phyloP scores from a whole-genome alignment of 1,140 invertebrate genomes.

The Pararge aegeria region DNA sequence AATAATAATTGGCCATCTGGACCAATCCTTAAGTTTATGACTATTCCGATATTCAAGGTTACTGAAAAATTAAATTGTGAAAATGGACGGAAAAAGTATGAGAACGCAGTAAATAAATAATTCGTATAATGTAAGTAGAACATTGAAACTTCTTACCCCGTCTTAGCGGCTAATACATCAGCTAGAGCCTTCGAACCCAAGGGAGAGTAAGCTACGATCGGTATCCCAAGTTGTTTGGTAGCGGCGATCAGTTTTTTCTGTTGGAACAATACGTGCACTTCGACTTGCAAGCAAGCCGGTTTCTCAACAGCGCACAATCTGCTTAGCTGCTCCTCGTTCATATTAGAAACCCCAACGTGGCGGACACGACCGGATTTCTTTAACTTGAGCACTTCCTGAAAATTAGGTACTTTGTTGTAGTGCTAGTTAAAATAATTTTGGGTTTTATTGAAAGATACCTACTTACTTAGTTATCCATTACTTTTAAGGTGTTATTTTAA shows the following conservation, averaged over 20 bases:
- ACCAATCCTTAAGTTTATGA: too few relatives aligned
- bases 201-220: constrained; percentile 91
- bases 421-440: not conserved
- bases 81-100: too few relatives aligned
- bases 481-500: too few relatives aligned
- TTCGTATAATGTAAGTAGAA: too few relatives aligned
- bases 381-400: constrained; percentile 86
- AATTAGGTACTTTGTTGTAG: constrained; percentile 31
- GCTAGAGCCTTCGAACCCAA: constrained; percentile 86
- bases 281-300: constrained; percentile 87
- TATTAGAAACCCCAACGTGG: constrained; percentile 89
- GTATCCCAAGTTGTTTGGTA: constrained; percentile 85
- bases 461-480: too few relatives aligned
- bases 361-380: constrained; percentile 83
- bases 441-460: not conserved
- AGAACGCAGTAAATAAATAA: too few relatives aligned
- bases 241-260: constrained; percentile 87
- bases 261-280: constrained; percentile 91
- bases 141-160: constrained; percentile 51
- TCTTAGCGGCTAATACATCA: constrained; percentile 65
- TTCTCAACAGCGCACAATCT: constrained; percentile 82
- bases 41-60: too few relatives aligned
- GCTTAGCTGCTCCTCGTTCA: constrained; percentile 85
- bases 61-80: too few relatives aligned
- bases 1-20: too few relatives aligned